Evolutionary conservation across 1,140 invertebrate species (phyloP).

Genomic region (Trachymyrmex septentrionalis): DNA sequence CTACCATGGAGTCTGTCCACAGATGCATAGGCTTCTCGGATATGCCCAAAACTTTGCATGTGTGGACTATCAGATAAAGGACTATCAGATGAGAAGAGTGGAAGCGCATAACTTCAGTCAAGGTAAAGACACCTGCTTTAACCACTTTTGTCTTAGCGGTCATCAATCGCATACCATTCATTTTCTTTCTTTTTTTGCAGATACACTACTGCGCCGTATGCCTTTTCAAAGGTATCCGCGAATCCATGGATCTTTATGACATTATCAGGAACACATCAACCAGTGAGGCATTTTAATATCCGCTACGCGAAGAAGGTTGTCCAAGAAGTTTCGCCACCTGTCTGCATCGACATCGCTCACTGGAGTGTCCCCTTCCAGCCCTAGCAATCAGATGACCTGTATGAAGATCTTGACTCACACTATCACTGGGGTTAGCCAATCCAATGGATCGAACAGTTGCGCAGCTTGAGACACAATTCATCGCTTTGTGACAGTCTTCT

Average conservation of each 20-base stretch:
- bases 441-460: background rate
- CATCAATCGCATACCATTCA: background rate
- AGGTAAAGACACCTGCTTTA: background rate
- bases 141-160: background rate
- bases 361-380: background rate
- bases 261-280: too few species aligned
- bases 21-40: too few species aligned
- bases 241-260: background rate
- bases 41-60: too few species aligned
- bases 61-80: too few species aligned
- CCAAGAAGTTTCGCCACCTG: too few species aligned
- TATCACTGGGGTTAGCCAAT: background rate
- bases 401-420: background rate
- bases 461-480: background rate
- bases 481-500: too few species aligned
- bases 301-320: too few species aligned
- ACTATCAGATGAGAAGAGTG: too few species aligned
- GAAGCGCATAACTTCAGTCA: background rate
- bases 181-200: too few species aligned
- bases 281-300: too few species aligned
- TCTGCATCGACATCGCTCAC: too few species aligned
- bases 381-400: background rate
- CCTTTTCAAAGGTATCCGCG: background rate
- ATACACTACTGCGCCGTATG: background rate
- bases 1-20: too few species aligned